Evolutionary conservation across 2,888 invertebrate genomes (phyloP).

Genomic region (Drosophila trichaetosa): DNA sequence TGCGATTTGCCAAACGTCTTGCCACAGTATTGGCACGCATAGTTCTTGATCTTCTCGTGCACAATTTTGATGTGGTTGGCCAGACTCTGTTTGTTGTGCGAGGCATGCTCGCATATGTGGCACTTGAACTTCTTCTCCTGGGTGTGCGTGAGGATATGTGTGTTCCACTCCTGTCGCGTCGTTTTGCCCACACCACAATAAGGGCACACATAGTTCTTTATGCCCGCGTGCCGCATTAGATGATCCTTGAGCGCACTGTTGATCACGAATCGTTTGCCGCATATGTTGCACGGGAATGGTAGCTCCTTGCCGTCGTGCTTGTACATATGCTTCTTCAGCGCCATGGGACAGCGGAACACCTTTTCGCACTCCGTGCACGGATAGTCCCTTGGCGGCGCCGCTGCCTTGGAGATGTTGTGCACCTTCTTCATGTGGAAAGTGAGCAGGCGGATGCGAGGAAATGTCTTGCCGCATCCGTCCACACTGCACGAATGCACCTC

Average conservation of each 20-base stretch:
- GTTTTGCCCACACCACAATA: conserved; percentile 84
- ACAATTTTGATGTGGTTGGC: conserved; percentile 82
- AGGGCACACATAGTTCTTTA: conserved; percentile 83
- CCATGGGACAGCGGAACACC: conserved; percentile 82
- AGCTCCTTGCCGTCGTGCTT: conserved; percentile 83
- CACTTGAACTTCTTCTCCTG: conserved; percentile 83
- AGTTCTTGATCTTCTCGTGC: conserved; percentile 82
- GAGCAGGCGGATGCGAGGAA: conserved; percentile 80
- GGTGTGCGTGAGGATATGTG: conserved; percentile 82
- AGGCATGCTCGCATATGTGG: conserved; percentile 81
- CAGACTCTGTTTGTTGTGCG: conserved; percentile 82
- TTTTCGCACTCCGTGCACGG: conserved; percentile 83
- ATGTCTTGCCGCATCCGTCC: conserved; percentile 79
- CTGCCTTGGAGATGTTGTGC: conserved; percentile 76
- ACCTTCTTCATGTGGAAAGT: conserved; percentile 80
- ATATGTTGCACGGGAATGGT: conserved; percentile 82
- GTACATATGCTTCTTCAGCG: conserved; percentile 83
- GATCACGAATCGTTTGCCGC: conserved; percentile 83
- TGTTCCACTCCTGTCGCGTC: conserved; percentile 83
- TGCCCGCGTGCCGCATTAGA: conserved; percentile 83
- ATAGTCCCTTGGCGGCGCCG: conserved; percentile 75
- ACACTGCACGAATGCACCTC: conserved; percentile 77
- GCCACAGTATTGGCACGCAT: conserved; percentile 82
- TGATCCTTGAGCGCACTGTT: conserved; percentile 83
- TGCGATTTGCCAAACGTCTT: conserved; percentile 83